These are phyloP conservation scores for Cyanoramphus novaezelandiae DNA, from an alignment of 2,113 vertebrate genomes.

Conservation along the genomic window DNA sequence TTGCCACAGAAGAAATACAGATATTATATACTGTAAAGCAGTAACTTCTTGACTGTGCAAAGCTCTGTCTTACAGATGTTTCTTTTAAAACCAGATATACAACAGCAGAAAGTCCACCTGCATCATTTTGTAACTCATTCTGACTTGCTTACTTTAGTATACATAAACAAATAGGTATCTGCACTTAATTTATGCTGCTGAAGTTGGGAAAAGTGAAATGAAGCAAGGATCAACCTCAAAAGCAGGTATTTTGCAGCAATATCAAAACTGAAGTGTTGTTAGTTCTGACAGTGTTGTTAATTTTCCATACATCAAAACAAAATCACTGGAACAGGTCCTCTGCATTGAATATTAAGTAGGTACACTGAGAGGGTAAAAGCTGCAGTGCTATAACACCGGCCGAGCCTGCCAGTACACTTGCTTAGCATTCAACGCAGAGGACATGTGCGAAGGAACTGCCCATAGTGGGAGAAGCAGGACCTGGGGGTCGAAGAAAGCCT, in stretches of 20 bases:
- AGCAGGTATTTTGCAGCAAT: neutral
- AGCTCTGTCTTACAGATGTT: neutral
- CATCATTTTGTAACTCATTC: neutral
- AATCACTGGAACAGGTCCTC: neutral
- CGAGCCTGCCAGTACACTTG: neutral
- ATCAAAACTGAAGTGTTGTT: neutral
- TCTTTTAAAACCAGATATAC: neutral
- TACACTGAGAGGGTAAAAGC: neutral
- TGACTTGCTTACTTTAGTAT: neutral
- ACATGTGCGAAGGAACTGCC: fast-evolving
- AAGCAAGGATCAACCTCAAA: neutral
- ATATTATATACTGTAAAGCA: neutral
- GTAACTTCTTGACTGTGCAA: neutral
- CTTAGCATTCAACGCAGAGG: neutral
- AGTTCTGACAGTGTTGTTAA: neutral
- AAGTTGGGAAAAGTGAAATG: neutral
- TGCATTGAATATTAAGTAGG: neutral
- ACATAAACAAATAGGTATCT: neutral
- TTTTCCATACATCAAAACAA: neutral
- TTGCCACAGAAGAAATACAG: neutral
- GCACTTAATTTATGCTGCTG: neutral
- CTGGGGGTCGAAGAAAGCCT: neutral
- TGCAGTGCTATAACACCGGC: neutral
- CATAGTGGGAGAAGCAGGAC: neutral
- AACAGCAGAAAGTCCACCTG: neutral